A percentile compares a stretch with the other conserved stretches of the same genome.
Evolutionary conservation across 2,797 vertebrate genomes (phyloP).

Genomic region (Cirrhinus molitorella): DNA sequence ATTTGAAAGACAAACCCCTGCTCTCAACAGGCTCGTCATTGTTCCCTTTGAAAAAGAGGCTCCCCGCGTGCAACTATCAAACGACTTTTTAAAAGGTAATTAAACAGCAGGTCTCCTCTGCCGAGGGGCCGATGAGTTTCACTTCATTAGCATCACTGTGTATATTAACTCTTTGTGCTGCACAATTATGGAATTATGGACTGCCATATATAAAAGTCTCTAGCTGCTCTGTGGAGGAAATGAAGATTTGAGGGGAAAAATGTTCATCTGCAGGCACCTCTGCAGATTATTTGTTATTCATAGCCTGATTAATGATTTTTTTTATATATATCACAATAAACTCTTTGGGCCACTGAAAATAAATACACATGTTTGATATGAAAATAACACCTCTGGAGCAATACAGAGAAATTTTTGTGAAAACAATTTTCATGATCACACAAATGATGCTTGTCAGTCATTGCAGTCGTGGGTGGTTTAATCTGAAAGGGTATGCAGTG

Average conservation of each 20-base stretch:
- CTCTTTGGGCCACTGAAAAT: constrained; percentile 47
- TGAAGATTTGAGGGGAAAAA: constrained; percentile 35
- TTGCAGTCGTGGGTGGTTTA: constrained; percentile 11
- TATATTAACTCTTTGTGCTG: constrained; percentile 66
- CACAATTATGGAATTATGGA: constrained; percentile 67
- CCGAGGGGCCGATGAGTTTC: constrained; percentile 66
- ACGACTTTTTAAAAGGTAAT: constrained; percentile 71
- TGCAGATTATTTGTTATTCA: constrained; percentile 37
- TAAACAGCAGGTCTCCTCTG: constrained; percentile 66
- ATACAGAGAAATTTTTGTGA: constrained; percentile 28
- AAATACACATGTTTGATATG: constrained; percentile 37
- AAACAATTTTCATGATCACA: constrained; percentile 1
- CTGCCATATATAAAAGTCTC: constrained; percentile 52
- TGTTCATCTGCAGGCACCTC: background rate
- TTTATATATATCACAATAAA: constrained; percentile 54
- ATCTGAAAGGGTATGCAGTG: constrained; percentile 19
- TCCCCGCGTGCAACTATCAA: constrained; percentile 60
- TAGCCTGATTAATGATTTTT: constrained; percentile 51
- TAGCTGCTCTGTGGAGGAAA: constrained; percentile 55
- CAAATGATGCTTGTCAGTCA: background rate
- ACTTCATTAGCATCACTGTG: constrained; percentile 69
- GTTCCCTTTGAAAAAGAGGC: constrained; percentile 56
- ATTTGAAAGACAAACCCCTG: constrained; percentile 63
- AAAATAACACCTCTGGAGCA: constrained; percentile 53
- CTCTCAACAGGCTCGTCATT: constrained; percentile 62